Base-by-base conservation (phyloP, 2,797 vertebrate genomes). In the Notolabrus celidotus region DNA sequence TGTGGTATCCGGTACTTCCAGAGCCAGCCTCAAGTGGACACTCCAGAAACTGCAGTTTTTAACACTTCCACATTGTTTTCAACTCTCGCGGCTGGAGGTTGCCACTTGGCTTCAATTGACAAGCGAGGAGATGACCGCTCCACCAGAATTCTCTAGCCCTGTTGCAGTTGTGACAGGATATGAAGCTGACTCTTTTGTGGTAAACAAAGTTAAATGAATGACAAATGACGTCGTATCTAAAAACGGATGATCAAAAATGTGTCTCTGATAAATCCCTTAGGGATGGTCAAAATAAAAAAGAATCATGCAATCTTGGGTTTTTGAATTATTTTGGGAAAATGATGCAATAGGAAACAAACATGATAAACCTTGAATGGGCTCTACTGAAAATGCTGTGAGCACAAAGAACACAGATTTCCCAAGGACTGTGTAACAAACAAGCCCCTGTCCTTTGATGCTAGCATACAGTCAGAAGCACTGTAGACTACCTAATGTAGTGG, bases 361-460 rank as follows among this genome's bases (percentile, higher is more conserved):
- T 59, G 57, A 80, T 68, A n/a, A 80, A 82, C 84, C 52, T 52
- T 60, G 60, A 86, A 74, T 68, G 57, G 54, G 43, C 56, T 74
- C 52, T 14, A 38, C 43, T 71, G 43, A 81, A 79, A 72, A 69
- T 20, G 57, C 57, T 54, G 25, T 19, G 55, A 62, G 43, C 41
- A 39, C 60, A 19, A 29, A 33, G 9, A 55, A 61, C 33, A 43
- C 10, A 14, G 66, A 36, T 57, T 80, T 77, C 71, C 62, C 54
- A n/a, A 57, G 49, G 62, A 77, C 36, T 53, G 52, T 31, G 51
- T 53, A 65, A 75, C 59, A 55, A 80, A 79, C 64, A 80, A 38
- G 60, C 39, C 39, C 10, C 29, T 29, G 20, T 60, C 22, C 34
- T 85, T 77, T 74, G 59, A 84, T 75, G 50, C 25, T 38, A 29